Base-by-base conservation (phyloP, 64 coral and sea anemone species). In the Actinia equina region DNA sequence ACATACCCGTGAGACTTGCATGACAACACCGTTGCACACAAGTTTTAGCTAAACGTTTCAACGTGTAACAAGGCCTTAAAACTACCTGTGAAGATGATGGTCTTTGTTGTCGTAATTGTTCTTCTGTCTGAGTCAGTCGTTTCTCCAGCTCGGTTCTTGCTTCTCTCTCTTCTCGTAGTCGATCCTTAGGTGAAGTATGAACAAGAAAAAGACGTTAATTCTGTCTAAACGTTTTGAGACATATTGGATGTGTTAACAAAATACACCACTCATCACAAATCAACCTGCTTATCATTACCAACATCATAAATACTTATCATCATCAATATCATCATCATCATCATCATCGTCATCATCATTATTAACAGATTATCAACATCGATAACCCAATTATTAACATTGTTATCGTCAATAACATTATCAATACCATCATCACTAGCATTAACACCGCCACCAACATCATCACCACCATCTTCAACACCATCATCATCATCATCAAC, bases 81-180 rank as follows among this genome's bases (percentile, higher is more conserved):
- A 23, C 19, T 65, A 82, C 53, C 44, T 52, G 22, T 82, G 26
- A 43, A 41, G 49, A 27, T 44, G 46, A 44, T 62, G 83, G 51
- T 30, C 83, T 10, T 57, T 85, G 9, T 8, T 60, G 49, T 23
- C 83, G 83, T 19, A 85, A 45, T 60, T 85, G 83, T 61, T 54
- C 55, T 85, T 85, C 83, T 44, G 83, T 85, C 15, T 85, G 51
- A 1, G 26, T 42, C 5, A 85, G 59, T 1, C 83, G 83, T 30
- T 61, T 85, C n/a, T 85, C 83, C 43, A 85, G 83, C 37, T 85
- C 83, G 17, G 52, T 27, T 60, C 83, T 85, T 56, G 83, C 83
- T 22, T 85, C 83, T 26, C 55, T 57, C 55, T 85, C 83, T 27
- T 85, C 83, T 43, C 53, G 16, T 17, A 85, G 44, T 81, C 4